Conservation (phyloP, 2,113 vertebrate species). For the Ptilonorhynchus violaceus region DNA sequence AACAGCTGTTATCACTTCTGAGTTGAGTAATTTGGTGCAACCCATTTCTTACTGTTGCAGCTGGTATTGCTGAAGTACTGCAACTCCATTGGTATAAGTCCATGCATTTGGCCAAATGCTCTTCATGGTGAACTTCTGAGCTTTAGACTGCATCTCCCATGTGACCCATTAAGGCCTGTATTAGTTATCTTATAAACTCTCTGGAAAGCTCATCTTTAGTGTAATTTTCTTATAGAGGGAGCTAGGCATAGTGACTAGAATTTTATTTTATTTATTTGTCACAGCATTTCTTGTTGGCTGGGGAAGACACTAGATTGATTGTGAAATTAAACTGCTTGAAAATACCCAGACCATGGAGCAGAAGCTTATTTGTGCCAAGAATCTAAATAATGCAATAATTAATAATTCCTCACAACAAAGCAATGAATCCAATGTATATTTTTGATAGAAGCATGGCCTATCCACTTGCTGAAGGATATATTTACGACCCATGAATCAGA, state of each 20-base stretch:
- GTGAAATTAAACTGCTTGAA: not conserved
- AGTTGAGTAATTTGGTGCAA: not conserved
- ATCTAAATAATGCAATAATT: not conserved
- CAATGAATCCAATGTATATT: not conserved
- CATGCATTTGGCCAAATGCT: not conserved
- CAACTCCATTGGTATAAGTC: not conserved
- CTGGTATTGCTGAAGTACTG: not conserved
- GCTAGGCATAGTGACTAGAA: not conserved
- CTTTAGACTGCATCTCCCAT: not conserved
- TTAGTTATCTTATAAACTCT: not conserved
- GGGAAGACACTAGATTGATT: not conserved
- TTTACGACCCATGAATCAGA: not conserved
- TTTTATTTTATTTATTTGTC: not conserved
- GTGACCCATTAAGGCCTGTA: not conserved
- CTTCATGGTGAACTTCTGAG: not conserved
- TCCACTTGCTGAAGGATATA: not conserved
- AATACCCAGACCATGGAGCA: not conserved
- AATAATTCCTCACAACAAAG: not conserved
- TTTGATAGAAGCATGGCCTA: not conserved
- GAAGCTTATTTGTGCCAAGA: not conserved
- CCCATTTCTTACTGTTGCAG: not conserved
- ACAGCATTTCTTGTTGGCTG: not conserved
- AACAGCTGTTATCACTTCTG: not conserved
- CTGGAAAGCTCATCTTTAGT: not conserved
- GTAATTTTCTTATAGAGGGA: not conserved